A percentile compares a stretch with the other conserved stretches of the same genome.
Conservation (phyloP, 1,140 invertebrate species). For the Drosophila busckii region DNA sequence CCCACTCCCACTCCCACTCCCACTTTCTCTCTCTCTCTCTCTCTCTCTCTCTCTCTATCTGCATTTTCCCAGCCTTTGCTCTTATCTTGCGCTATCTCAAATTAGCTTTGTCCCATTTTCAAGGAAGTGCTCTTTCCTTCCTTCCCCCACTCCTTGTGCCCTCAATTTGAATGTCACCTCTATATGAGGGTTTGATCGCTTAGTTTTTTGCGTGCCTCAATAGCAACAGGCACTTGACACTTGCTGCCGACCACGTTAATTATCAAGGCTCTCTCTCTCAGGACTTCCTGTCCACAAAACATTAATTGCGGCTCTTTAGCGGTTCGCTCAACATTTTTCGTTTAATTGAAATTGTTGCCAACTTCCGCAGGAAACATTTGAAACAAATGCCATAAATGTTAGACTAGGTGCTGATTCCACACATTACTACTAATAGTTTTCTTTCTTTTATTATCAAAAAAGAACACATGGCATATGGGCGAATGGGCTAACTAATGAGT, state of each 20-base stretch:
- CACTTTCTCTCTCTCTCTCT: background rate
- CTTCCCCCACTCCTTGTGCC: constrained; percentile 1
- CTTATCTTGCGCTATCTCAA: background rate
- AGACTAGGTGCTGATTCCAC: constrained; percentile 29
- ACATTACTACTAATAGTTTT: constrained; percentile 15
- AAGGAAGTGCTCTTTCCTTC: constrained; percentile 57
- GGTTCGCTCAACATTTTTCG: constrained; percentile 29
- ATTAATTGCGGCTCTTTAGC: constrained; percentile 71
- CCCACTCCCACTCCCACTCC: background rate
- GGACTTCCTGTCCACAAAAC: constrained; percentile 50
- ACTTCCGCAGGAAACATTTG: constrained; percentile 63
- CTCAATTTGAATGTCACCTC: constrained; percentile 55
- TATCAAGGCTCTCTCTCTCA: constrained; percentile 27
- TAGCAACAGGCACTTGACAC: constrained; percentile 57
- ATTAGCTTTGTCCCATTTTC: constrained; percentile 46
- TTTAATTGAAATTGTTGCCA: constrained; percentile 65
- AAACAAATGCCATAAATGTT: constrained; percentile 33
- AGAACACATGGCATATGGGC: constrained; percentile 20
- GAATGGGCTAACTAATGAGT: background rate
- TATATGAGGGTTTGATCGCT: constrained; percentile 10
- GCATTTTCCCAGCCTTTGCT: background rate
- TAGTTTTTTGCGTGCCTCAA: background rate
- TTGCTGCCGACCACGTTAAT: constrained; percentile 49
- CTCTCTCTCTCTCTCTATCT: background rate
- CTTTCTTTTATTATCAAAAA: no score